phyloP scores from a whole-genome alignment of 2,797 vertebrate species.

The Vespertilio murinus region DNA sequence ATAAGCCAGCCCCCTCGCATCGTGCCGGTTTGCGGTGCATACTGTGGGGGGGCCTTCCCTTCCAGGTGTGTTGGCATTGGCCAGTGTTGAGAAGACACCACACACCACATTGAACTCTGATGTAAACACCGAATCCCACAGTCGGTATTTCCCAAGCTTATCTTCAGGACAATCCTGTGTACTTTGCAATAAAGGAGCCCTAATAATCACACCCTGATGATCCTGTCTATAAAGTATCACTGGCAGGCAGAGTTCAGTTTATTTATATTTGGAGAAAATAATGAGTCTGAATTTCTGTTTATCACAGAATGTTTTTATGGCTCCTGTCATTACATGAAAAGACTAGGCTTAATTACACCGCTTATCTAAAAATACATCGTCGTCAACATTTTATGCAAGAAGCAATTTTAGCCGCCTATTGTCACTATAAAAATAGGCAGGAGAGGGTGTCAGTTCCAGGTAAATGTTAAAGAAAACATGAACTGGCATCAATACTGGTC shows the following conservation, averaged over 20 bases:
- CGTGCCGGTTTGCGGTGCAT: neutral
- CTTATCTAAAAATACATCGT: constrained; percentile 35
- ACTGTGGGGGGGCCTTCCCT: neutral
- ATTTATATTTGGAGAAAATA: constrained; percentile 55
- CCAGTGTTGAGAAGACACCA: neutral
- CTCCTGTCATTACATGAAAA: constrained; percentile 36
- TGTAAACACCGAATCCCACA: neutral
- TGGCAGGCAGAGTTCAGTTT: neutral
- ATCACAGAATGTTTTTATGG: constrained; percentile 43
- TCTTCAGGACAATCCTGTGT: constrained; percentile 1
- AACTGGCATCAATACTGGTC: neutral
- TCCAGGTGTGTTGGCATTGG: neutral
- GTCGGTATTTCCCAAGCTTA: neutral
- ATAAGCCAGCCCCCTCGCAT: neutral
- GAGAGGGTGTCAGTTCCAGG: neutral
- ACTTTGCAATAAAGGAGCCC: neutral
- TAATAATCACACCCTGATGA: neutral
- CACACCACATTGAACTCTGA: neutral
- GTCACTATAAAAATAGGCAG: constrained; percentile 42
- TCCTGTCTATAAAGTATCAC: neutral
- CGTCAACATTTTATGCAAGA: neutral
- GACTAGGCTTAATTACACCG: neutral
- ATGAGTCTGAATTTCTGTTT: constrained; percentile 44
- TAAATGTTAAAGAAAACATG: neutral
- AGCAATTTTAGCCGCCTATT: neutral